These are phyloP conservation scores for Thera obeliscata DNA, from an alignment of 2,888 invertebrate genomes.

Conservation along the genomic window DNA sequence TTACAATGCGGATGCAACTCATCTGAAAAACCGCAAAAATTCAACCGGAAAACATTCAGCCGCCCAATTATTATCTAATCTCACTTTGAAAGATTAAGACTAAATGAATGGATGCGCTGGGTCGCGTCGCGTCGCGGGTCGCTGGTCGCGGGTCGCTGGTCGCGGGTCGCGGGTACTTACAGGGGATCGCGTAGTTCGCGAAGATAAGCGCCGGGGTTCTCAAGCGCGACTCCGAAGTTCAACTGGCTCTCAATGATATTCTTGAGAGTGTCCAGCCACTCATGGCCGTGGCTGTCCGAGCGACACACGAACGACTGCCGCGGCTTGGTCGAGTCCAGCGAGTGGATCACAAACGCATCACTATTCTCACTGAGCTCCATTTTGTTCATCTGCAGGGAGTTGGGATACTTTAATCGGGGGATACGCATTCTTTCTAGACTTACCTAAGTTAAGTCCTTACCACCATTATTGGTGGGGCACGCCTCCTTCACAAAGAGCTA, in stretches of 20 bases:
- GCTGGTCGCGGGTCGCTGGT: constrained; percentile 1
- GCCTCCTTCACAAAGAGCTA: too few species aligned
- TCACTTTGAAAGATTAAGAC: constrained; percentile 27
- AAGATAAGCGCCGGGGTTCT: constrained; percentile 91
- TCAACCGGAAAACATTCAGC: constrained; percentile 12
- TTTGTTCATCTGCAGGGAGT: constrained; percentile 92
- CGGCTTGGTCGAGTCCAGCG: constrained; percentile 91
- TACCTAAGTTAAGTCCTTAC: too few species aligned
- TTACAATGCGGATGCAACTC: constrained; percentile 8
- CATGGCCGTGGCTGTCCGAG: constrained; percentile 88
- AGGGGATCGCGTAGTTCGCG: constrained; percentile 66
- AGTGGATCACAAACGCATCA: constrained; percentile 79
- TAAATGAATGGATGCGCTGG: constrained; percentile 1
- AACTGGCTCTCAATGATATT: constrained; percentile 96
- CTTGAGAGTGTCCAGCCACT: constrained; percentile 93
- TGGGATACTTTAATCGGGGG: not conserved
- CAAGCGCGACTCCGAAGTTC: constrained; percentile 96
- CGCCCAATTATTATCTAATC: constrained; percentile 25
- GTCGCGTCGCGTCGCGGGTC: constrained; percentile 8
- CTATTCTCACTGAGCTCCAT: constrained; percentile 89
- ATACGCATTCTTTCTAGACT: too few species aligned
- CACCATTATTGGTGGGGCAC: too few species aligned
- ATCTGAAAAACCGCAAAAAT: constrained; percentile 7
- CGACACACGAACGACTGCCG: constrained; percentile 92
- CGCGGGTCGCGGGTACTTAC: constrained; percentile 60